Conservation (phyloP, 53 echinoderm and acorn worm genomes). For the Crossaster papposus region DNA sequence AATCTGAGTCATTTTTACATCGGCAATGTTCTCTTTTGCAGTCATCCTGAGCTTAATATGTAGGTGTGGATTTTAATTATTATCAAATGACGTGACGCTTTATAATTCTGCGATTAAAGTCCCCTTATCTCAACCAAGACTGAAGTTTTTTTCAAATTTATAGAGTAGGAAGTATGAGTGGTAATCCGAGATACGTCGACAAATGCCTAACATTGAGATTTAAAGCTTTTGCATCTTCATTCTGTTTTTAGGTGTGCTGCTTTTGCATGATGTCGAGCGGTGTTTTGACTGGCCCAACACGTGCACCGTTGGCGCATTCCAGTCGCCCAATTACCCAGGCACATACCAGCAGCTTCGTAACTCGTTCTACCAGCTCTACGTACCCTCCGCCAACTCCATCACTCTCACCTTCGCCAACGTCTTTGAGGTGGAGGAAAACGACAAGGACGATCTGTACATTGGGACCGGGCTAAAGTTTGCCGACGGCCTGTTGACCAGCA, state of each 20-base stretch:
- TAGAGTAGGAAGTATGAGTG: no score
- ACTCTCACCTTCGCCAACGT: constrained; percentile 63
- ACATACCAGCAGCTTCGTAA: constrained; percentile 48
- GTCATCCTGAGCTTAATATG: no score
- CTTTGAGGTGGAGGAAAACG: constrained; percentile 68
- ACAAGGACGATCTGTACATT: constrained; percentile 73
- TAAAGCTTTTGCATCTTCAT: not conserved
- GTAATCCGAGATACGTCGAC: no score
- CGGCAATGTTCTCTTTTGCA: no score
- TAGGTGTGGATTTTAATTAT: no score
- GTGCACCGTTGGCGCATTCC: constrained; percentile 61
- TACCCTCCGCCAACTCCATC: constrained; percentile 76
- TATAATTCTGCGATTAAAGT: no score
- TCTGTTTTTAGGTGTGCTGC: constrained; percentile 3
- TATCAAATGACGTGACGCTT: no score
- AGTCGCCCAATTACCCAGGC: constrained; percentile 84
- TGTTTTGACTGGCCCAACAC: constrained; percentile 85
- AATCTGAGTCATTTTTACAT: no score
- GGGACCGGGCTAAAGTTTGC: constrained; percentile 76
- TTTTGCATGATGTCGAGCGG: constrained; percentile 57
- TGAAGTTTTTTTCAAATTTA: no score
- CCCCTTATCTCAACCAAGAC: no score
- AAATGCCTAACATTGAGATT: no score
- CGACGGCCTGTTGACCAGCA: constrained; percentile 20
- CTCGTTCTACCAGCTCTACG: constrained; percentile 81